Percentiles rank a stretch among this genome's conserved stretches.
Evolutionary conservation across 2,888 invertebrate species (phyloP).

Genomic region (Phengaris alcon): DNA sequence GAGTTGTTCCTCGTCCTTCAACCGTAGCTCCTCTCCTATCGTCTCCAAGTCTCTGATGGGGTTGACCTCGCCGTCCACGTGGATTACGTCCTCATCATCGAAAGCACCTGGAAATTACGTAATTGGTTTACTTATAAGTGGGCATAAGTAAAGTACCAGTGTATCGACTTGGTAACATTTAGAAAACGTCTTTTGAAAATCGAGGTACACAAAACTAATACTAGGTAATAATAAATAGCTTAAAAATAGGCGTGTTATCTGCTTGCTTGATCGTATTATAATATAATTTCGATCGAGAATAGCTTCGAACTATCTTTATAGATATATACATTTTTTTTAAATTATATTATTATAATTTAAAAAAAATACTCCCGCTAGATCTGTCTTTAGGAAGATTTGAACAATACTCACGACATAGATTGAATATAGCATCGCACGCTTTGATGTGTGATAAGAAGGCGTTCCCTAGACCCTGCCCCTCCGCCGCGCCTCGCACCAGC

Average conservation of each 20-base stretch:
- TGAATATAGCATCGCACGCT: conserved; percentile 98
- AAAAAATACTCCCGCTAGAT: background rate
- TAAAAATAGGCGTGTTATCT: too few species aligned
- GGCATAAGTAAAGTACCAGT: too few species aligned
- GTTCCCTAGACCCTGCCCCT: conserved; percentile 98
- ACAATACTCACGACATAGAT: conserved; percentile 91
- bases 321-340: too few species aligned
- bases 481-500: conserved; percentile 97
- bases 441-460: conserved; percentile 99
- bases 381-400: background rate
- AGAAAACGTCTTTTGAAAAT: too few species aligned
- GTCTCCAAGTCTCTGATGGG: conserved; percentile 98
- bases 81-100: conserved; percentile 98
- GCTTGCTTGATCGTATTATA: too few species aligned
- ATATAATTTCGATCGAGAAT: too few species aligned
- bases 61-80: conserved; percentile 99
- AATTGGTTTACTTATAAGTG: background rate
- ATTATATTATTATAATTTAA: too few species aligned
- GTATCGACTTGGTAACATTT: too few species aligned
- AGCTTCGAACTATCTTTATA: too few species aligned
- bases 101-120: conserved; percentile 87
- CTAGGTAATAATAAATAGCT: too few species aligned
- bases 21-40: conserved; percentile 94
- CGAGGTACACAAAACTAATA: too few species aligned
- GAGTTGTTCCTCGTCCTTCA: conserved; percentile 96